Evolutionary conservation across 2,113 vertebrate species (phyloP).

Genomic region (Rhegmatorhina hoffmannsi): DNA sequence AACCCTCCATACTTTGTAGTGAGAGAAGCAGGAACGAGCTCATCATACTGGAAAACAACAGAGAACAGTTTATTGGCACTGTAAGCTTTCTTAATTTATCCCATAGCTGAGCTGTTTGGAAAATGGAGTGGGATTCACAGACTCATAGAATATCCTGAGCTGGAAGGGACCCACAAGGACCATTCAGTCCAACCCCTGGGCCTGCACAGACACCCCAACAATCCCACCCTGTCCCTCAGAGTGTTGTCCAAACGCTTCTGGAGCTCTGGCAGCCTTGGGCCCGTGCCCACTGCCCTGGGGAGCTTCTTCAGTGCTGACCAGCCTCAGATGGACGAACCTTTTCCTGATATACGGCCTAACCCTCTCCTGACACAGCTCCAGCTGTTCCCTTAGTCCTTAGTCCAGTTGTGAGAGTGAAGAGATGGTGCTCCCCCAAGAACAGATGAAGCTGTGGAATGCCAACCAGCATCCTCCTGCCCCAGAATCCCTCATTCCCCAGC

Average conservation of each 20-base stretch:
- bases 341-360: neutral
- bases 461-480: neutral
- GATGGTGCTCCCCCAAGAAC: neutral
- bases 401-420: neutral
- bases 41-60: constrained; percentile 85
- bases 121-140: neutral
- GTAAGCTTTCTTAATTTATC: neutral
- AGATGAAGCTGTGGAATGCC: neutral
- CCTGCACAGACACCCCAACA: neutral
- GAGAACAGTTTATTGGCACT: neutral
- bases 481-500: neutral
- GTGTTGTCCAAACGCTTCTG: neutral
- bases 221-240: neutral
- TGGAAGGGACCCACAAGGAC: neutral
- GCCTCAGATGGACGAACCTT: neutral
- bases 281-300: neutral
- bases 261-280: neutral
- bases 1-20: constrained; percentile 94
- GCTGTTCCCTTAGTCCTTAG: neutral
- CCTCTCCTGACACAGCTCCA: neutral
- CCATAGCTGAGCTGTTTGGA: neutral
- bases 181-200: neutral
- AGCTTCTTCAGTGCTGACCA: neutral
- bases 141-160: neutral
- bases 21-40: constrained; percentile 91